These are phyloP conservation scores for Elmis aenea DNA, from an alignment of 2,888 invertebrate genomes.

Conservation along the genomic window DNA sequence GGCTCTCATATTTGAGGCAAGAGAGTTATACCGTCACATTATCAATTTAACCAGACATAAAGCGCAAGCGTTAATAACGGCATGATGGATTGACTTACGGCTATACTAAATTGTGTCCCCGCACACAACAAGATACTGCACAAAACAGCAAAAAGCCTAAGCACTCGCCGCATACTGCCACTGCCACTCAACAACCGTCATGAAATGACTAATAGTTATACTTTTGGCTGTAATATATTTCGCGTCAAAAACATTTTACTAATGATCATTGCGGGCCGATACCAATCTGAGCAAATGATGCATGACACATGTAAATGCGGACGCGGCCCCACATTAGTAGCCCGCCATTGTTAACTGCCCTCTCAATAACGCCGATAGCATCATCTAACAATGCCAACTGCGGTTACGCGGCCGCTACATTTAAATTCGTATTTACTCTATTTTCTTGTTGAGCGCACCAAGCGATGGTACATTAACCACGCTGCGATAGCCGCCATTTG, in stretches of 20 bases:
- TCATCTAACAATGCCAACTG: constrained; percentile 44
- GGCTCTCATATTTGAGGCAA: constrained; percentile 26
- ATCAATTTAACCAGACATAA: constrained; percentile 28
- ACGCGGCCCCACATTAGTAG: constrained; percentile 33
- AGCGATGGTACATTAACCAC: constrained; percentile 25
- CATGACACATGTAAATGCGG: constrained; percentile 36
- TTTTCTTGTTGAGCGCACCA: constrained; percentile 31
- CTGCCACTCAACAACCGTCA: constrained; percentile 31
- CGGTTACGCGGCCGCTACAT: constrained; percentile 38
- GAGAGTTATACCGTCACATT: constrained; percentile 24
- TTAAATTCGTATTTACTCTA: constrained; percentile 40
- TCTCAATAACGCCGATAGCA: constrained; percentile 42
- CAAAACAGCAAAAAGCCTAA: constrained; percentile 34
- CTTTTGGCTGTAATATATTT: constrained; percentile 35
- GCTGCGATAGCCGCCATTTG: constrained; percentile 17
- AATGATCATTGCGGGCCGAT: constrained; percentile 35
- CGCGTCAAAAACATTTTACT: constrained; percentile 40
- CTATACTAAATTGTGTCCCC: constrained; percentile 30
- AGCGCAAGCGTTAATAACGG: constrained; percentile 29
- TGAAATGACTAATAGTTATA: constrained; percentile 38
- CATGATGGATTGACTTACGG: constrained; percentile 36
- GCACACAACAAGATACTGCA: constrained; percentile 30
- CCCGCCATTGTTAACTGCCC: constrained; percentile 25
- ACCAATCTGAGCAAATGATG: constrained; percentile 36
- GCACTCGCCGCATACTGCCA: constrained; percentile 22